These are phyloP conservation scores for Cylindroiulus punctatus DNA, from an alignment of 2,888 invertebrate genomes.

Conservation along the genomic window DNA sequence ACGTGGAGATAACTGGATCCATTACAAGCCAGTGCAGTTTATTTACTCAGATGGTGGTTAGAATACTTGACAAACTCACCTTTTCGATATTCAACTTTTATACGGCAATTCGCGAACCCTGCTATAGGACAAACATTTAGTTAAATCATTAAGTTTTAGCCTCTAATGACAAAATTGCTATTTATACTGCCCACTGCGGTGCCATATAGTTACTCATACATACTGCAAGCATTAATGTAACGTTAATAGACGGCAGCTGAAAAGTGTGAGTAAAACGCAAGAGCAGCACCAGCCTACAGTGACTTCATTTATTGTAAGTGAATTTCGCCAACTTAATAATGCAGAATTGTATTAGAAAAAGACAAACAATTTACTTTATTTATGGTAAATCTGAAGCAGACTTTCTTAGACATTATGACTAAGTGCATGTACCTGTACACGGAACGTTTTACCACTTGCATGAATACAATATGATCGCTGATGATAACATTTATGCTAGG, in stretches of 20 bases:
- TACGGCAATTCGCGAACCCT: neutral
- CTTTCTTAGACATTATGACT: too few relatives aligned
- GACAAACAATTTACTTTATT: neutral
- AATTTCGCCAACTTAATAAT: neutral
- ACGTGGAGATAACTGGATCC: slow-evolving; percentile 29
- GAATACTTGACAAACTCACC: neutral
- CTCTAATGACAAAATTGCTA: slow-evolving; percentile 19
- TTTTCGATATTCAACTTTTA: neutral
- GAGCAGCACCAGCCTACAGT: neutral
- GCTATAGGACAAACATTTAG: neutral
- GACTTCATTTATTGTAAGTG: neutral
- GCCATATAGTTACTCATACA: neutral
- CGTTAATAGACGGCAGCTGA: neutral
- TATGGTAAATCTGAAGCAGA: too few relatives aligned
- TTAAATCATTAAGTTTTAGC: slow-evolving; percentile 8
- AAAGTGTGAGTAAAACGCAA: too few relatives aligned
- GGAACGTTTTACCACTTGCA: too few relatives aligned
- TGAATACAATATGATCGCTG: too few relatives aligned
- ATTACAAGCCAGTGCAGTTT: neutral
- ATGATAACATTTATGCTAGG: too few relatives aligned
- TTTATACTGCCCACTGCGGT: neutral
- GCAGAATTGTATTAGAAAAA: neutral
- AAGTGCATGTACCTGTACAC: too few relatives aligned
- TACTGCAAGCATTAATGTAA: neutral
- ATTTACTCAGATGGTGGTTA: slow-evolving; percentile 12